Evolutionary conservation across 2,797 vertebrate species (phyloP).

Genomic region (Yasuhikotakia modesta): DNA sequence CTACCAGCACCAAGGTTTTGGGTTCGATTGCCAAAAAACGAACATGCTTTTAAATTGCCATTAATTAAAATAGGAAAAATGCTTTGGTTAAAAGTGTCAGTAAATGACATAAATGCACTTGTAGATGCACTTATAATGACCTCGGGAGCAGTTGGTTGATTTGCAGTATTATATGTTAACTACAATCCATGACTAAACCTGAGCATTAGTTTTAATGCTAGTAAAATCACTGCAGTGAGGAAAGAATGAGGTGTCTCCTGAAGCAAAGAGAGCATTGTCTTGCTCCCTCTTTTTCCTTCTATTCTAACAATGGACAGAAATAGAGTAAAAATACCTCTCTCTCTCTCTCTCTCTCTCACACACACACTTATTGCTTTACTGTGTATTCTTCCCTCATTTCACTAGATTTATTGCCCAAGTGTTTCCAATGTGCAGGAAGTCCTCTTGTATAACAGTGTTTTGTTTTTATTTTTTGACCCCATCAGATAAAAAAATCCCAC

Average conservation of each 20-base stretch:
- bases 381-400: constrained; percentile 25
- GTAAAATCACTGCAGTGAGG: background rate
- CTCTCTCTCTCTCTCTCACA: background rate
- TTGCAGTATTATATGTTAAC: no score
- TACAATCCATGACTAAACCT: no score
- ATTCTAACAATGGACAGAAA: background rate
- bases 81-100: no score
- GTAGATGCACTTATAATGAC: no score
- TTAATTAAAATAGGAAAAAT: no score
- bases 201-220: no score
- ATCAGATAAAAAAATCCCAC: constrained; percentile 53
- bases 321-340: background rate
- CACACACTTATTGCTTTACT: constrained; percentile 37
- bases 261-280: background rate
- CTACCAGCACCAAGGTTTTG: no score
- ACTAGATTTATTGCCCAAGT: constrained; percentile 37
- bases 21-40: no score
- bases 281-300: background rate
- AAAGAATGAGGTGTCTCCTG: background rate
- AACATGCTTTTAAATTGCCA: no score
- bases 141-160: no score
- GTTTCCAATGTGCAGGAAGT: constrained; percentile 33
- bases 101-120: no score
- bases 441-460: constrained; percentile 41
- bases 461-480: constrained; percentile 50